These are phyloP conservation scores for Drosophila erecta DNA, from an alignment of 1,140 invertebrate genomes.

Conservation along the genomic window DNA sequence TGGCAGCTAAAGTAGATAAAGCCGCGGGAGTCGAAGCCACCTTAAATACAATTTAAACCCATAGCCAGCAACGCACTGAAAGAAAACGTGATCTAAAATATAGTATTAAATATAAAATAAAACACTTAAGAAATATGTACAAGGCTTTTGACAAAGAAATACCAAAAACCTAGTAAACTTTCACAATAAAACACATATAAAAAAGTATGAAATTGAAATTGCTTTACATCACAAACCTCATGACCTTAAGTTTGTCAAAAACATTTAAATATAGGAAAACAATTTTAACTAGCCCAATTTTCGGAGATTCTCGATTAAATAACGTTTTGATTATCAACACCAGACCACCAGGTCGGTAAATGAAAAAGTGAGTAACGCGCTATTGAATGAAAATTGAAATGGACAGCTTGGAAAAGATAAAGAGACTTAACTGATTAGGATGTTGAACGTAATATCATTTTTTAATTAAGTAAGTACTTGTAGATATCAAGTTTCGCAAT, in stretches of 20 bases:
- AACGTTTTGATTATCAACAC: background rate
- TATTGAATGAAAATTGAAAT: constrained; percentile 1
- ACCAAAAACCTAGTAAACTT: background rate
- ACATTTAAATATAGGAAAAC: background rate
- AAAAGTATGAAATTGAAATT: no score
- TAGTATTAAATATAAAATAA: background rate
- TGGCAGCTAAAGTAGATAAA: constrained; percentile 24
- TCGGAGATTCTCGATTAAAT: background rate
- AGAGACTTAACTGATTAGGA: constrained; percentile 5
- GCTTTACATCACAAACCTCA: no score
- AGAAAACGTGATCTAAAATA: background rate
- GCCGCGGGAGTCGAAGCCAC: constrained; percentile 20
- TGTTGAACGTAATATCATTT: constrained; percentile 6
- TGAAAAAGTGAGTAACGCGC: background rate
- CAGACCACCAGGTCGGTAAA: background rate
- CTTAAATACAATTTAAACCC: constrained; percentile 60
- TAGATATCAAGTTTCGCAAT: constrained; percentile 32
- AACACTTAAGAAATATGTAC: background rate
- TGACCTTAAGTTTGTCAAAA: no score
- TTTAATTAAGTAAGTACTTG: constrained; percentile 30
- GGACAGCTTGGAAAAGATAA: background rate
- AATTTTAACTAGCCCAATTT: background rate
- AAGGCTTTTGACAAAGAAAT: background rate
- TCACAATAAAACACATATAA: background rate
- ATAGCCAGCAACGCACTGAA: constrained; percentile 4